Evolutionary conservation across 2,113 vertebrate genomes (phyloP).

Genomic region (Suricata suricatta): DNA sequence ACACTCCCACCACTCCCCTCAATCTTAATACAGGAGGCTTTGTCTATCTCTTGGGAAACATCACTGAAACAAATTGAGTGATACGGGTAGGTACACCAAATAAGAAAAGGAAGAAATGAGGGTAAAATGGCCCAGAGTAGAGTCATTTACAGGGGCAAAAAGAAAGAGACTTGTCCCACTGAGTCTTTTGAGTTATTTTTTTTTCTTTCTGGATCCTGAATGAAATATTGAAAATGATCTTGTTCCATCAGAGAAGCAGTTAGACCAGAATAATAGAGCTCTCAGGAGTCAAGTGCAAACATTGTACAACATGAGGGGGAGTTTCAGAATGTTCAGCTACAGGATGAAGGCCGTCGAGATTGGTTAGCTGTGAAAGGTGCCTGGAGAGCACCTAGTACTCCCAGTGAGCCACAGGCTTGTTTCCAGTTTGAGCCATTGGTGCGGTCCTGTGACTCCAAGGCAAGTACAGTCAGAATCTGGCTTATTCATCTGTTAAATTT

Average conservation of each 20-base stretch:
- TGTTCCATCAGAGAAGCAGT: background rate
- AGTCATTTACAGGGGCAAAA: background rate
- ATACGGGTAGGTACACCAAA: background rate
- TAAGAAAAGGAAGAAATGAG: background rate
- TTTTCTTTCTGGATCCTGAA: constrained; percentile 19
- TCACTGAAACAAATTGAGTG: background rate
- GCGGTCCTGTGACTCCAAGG: background rate
- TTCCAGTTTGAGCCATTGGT: background rate
- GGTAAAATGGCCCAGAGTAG: background rate
- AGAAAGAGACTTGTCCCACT: background rate
- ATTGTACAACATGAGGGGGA: background rate
- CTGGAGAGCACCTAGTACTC: background rate
- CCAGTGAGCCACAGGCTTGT: background rate
- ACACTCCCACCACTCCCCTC: background rate
- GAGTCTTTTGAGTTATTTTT: background rate
- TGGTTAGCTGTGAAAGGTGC: background rate
- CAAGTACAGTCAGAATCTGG: background rate
- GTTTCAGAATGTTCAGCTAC: background rate
- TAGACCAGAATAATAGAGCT: background rate
- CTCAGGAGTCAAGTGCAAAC: background rate
- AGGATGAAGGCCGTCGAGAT: constrained; percentile 8
- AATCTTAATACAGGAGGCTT: background rate
- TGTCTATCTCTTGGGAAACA: constrained; percentile 12
- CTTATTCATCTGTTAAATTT: background rate
- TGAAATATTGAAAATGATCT: constrained; percentile 37